These are phyloP conservation scores for Rhynchomys soricoides DNA, from an alignment of 2,113 vertebrate genomes.

Conservation along the genomic window DNA sequence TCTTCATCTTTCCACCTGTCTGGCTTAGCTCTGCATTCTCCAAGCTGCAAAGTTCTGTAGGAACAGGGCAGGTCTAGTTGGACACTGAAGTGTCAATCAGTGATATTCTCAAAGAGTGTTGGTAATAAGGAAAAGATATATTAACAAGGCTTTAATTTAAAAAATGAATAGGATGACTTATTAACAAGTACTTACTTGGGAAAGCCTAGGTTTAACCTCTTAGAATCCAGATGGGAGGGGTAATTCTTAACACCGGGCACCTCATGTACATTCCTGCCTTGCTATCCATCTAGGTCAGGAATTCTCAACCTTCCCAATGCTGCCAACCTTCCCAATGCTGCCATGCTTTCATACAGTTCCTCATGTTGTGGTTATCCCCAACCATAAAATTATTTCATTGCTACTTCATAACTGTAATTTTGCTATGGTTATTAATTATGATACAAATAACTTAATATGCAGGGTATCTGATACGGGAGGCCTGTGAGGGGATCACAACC, in stretches of 20 bases:
- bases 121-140: background rate
- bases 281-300: background rate
- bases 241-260: background rate
- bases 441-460: background rate
- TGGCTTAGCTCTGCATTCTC: background rate
- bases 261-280: background rate
- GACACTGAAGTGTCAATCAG: fast-evolving
- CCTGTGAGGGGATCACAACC: fast-evolving
- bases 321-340: background rate
- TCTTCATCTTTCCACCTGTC: background rate
- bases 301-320: background rate
- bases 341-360: background rate
- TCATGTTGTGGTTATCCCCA: background rate
- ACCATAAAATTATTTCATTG: background rate
- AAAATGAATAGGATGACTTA: background rate
- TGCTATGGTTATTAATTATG: background rate
- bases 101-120: background rate
- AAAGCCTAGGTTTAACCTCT: background rate
- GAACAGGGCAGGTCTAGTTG: too few relatives aligned
- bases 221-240: background rate
- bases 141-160: background rate
- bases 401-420: background rate
- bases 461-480: too few relatives aligned
- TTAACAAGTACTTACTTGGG: background rate
- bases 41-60: background rate